These are phyloP conservation scores for Pyrgilauda ruficollis DNA, from an alignment of 2,113 vertebrate genomes.

Conservation along the genomic window DNA sequence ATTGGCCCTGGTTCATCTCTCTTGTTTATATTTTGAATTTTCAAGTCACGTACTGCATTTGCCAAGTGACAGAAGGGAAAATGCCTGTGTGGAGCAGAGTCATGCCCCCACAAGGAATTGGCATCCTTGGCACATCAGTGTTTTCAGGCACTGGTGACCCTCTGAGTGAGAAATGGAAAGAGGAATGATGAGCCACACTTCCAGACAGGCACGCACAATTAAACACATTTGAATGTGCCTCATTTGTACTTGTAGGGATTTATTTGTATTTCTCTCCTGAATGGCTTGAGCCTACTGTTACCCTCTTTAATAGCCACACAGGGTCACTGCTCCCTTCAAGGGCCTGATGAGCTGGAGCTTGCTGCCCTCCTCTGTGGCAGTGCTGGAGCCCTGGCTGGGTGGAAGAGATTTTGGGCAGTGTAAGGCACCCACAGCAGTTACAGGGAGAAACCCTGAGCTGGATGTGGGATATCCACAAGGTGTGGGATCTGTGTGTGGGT, in stretches of 20 bases:
- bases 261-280: neutral
- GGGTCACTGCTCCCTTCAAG: neutral
- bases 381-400: neutral
- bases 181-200: constrained; percentile 1
- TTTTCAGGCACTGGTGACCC: constrained; percentile 48
- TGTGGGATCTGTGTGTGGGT: neutral
- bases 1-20: neutral
- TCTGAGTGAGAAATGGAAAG: neutral
- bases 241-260: neutral
- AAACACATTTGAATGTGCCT: neutral
- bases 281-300: neutral
- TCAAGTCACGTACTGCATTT: constrained; percentile 4
- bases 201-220: neutral
- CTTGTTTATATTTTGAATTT: constrained; percentile 55
- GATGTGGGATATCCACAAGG: neutral
- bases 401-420: neutral
- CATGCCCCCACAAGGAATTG: neutral
- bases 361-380: neutral
- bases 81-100: neutral
- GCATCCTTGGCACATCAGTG: constrained; percentile 5
- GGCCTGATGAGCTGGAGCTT: neutral
- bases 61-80: constrained; percentile 52
- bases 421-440: neutral
- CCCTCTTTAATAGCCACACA: neutral
- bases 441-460: neutral